Percentiles rank a stretch among this genome's conserved stretches.
These are phyloP conservation scores for Ceratina japonica DNA, from an alignment of 1,140 invertebrate genomes.

Conservation along the genomic window DNA sequence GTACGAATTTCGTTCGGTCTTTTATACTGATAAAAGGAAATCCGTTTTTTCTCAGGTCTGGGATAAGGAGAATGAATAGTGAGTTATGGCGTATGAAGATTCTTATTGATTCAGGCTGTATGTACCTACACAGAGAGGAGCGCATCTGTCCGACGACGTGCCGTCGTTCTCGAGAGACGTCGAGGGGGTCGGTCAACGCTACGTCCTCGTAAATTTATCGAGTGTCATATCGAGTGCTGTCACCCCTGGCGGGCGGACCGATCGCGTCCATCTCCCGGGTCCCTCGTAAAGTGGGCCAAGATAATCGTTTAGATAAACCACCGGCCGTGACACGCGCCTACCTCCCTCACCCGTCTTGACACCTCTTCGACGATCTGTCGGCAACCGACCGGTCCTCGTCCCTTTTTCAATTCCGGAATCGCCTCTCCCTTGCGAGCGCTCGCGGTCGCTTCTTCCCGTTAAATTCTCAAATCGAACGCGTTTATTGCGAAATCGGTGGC, in stretches of 20 bases:
- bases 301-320: conserved; percentile 47
- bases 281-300: conserved; percentile 45
- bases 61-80: too few relatives aligned
- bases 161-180: conserved; percentile 21
- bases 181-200: conserved; percentile 2
- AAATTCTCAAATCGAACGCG: neutral
- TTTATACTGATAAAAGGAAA: too few relatives aligned
- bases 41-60: too few relatives aligned
- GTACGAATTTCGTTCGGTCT: too few relatives aligned
- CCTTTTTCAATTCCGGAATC: neutral
- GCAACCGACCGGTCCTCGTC: neutral
- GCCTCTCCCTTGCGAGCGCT: neutral
- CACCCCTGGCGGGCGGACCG: conserved; percentile 14
- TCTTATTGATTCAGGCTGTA: too few relatives aligned
- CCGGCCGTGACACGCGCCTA: neutral
- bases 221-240: conserved; percentile 43
- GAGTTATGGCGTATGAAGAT: too few relatives aligned
- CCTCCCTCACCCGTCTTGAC: neutral
- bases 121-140: neutral
- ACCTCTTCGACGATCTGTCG: too few relatives aligned
- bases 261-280: conserved; percentile 36
- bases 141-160: too few relatives aligned
- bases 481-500: too few relatives aligned
- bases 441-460: too few relatives aligned
- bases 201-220: neutral